Conservation (phyloP, 1,140 invertebrate genomes). For the Maconellicoccus hirsutus region DNA sequence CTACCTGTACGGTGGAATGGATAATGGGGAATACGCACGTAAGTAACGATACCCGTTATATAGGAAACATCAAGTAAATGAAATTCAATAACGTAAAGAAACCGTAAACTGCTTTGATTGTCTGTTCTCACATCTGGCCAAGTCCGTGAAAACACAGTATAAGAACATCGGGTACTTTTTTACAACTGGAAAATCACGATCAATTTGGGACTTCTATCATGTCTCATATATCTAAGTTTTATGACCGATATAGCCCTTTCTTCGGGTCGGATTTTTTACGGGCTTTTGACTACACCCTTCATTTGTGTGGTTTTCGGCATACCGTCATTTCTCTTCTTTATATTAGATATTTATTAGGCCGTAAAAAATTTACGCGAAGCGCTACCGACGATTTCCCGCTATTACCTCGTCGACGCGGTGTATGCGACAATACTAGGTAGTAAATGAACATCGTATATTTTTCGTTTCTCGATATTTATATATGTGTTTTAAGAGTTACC, state of each 20-base stretch:
- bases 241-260: slow-evolving; percentile 14
- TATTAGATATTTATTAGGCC: slow-evolving; percentile 22
- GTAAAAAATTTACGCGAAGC: slow-evolving; percentile 16
- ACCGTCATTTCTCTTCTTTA: slow-evolving; percentile 13
- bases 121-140: not conserved
- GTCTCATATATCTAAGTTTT: slow-evolving; percentile 21
- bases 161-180: not conserved
- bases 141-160: not conserved
- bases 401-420: slow-evolving; percentile 16
- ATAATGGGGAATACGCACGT: no score
- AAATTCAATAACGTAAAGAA: slow-evolving; percentile 5
- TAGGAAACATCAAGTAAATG: not conserved
- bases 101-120: slow-evolving; percentile 7
- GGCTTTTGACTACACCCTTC: slow-evolving; percentile 19
- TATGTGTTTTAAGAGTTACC: slow-evolving; percentile 15
- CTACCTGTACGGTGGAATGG: no score
- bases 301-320: slow-evolving; percentile 16
- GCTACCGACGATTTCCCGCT: slow-evolving; percentile 12
- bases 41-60: no score
- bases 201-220: slow-evolving; percentile 22
- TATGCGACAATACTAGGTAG: slow-evolving; percentile 17
- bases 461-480: slow-evolving; percentile 20
- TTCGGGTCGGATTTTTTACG: slow-evolving; percentile 16
- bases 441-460: slow-evolving; percentile 19
- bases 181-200: slow-evolving; percentile 16